A percentile compares a stretch with the other conserved stretches of the same genome.
Conservation (phyloP, 2,888 invertebrate genomes). For the Stratiomys singularior region DNA sequence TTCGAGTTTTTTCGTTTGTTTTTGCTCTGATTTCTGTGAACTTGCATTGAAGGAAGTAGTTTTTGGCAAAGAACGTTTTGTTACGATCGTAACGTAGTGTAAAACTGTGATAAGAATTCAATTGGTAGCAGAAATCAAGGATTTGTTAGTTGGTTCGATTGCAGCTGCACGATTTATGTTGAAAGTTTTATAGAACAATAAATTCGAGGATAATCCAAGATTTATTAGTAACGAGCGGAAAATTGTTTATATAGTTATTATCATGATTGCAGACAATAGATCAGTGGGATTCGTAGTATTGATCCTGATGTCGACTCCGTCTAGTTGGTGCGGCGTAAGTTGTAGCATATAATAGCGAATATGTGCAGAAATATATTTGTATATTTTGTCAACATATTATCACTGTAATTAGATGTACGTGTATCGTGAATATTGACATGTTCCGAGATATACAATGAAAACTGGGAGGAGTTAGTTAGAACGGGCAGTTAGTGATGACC, state of each 20-base stretch:
- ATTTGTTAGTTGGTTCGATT: background rate
- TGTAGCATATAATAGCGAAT: too few relatives aligned
- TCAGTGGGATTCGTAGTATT: background rate
- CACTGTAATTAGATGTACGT: too few relatives aligned
- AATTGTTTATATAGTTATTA: background rate
- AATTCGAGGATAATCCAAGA: background rate
- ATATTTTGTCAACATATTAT: too few relatives aligned
- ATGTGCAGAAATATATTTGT: too few relatives aligned
- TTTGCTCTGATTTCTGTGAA: background rate
- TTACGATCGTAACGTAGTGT: background rate
- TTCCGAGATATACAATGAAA: too few relatives aligned
- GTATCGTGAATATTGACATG: too few relatives aligned
- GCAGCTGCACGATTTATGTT: background rate
- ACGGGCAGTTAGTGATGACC: too few relatives aligned
- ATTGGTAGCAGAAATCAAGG: slow-evolving; percentile 13
- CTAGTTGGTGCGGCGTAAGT: background rate
- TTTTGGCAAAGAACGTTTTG: background rate
- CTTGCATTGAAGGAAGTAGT: background rate
- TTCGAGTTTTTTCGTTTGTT: background rate
- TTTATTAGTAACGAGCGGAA: background rate
- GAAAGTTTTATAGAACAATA: background rate
- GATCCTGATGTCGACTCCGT: background rate
- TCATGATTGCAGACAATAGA: slow-evolving; percentile 8
- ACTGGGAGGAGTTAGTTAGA: too few relatives aligned
- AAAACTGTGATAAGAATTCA: slow-evolving; percentile 18